Base-by-base conservation (phyloP, 2,797 vertebrate species). In the Thunnus albacares region DNA sequence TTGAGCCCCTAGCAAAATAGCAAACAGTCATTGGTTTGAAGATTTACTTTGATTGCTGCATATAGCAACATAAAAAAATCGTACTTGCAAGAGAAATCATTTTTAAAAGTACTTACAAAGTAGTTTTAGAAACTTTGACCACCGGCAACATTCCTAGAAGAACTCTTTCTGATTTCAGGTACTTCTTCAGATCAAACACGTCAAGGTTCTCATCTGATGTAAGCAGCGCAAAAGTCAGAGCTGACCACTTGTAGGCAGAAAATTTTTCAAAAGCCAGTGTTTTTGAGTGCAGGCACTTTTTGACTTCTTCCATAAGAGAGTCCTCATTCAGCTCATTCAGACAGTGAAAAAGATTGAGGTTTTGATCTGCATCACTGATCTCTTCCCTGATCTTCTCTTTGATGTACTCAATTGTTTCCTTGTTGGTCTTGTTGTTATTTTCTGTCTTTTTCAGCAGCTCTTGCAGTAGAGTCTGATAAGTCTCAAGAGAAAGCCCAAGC, bases 151-250 rank as follows among this genome's bases (percentile, higher is more conserved):
- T 81, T 58, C 81, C 86, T 2, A 88, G 69, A 73, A 92, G 83
- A 68, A 90, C 89, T 20, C 80, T 8, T 30, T 92, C 87, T 69
- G 87, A 90, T 2, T 81, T 87, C 28, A 28, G 15, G 69, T 85
- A 90, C 41, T 85, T 86, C 64, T 90, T 90, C 3, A 92, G 69
- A 80, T 90, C 87, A 85, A 92, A 92, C 22, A 79, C 76, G 7
- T 68, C 83, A 0, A 90, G 86, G 0, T 86, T 43, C 14, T 81
- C 24, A 0, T 89, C 52, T 68, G 86, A 90, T 0, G 82, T 90
- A 51, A 90, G 56, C 56, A 92, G 38, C 38, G 83, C 83, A 83
- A 77, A 92, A 1, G 68, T 86, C 62, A 92, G 72, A 57, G 82
- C 83, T 20, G 87, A 88, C 90, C 90, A 92, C 60, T 86, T 45